A percentile compares a stretch with the other conserved stretches of the same genome.
Conservation (phyloP, 2,888 invertebrate genomes). For the Lutraria lutraria region DNA sequence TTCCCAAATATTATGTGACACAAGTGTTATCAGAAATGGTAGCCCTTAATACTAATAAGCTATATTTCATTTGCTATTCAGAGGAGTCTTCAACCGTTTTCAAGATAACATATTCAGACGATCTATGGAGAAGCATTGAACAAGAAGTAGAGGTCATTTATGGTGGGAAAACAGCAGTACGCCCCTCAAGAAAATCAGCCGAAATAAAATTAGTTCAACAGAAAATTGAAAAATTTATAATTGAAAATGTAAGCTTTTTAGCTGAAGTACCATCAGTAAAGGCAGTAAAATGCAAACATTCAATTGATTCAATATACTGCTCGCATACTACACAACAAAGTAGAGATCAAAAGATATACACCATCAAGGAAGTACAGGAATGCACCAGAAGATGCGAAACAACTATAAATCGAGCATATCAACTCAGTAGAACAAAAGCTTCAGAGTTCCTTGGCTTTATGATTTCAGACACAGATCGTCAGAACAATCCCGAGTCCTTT, state of each 20-base stretch:
- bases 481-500: constrained; percentile 5
- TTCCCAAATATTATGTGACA: constrained; percentile 56
- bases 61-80: constrained; percentile 35
- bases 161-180: neutral
- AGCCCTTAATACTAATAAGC: neutral
- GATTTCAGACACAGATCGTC: constrained; percentile 55
- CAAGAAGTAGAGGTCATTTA: neutral
- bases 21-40: constrained; percentile 63
- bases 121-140: neutral
- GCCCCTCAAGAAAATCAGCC: neutral
- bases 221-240: neutral
- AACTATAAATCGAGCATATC: neutral
- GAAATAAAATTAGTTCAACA: neutral
- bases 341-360: neutral
- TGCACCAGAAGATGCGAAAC: neutral
- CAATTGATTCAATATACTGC: neutral
- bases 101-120: neutral
- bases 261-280: neutral
- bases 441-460: constrained; percentile 57
- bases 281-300: neutral
- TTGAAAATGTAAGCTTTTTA: constrained; percentile 3
- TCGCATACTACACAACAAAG: neutral
- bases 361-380: neutral
- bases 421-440: constrained; percentile 41
- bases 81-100: constrained; percentile 38